These are phyloP conservation scores for Spea multiplicata DNA, from an alignment of 2,113 vertebrate genomes.

Conservation along the genomic window DNA sequence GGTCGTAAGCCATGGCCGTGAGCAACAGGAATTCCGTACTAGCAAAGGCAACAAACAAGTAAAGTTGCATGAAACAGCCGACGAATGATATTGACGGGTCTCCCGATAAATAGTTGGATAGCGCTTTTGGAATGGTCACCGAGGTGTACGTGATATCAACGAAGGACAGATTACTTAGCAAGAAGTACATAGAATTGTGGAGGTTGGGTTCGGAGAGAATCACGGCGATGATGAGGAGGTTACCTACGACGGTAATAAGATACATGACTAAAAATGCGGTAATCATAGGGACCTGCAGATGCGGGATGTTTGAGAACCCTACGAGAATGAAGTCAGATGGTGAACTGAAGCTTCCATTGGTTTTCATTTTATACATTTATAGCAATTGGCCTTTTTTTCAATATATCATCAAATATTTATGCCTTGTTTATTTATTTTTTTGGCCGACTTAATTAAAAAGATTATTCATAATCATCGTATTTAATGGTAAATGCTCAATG, in stretches of 20 bases:
- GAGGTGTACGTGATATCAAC: conserved; percentile 43
- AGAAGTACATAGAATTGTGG: conserved; percentile 48
- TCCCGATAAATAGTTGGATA: conserved; percentile 24
- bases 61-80: conserved; percentile 48
- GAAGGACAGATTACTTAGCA: conserved; percentile 37
- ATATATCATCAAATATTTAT: no score
- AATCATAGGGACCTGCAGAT: neutral
- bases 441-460: no score
- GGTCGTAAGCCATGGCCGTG: conserved; percentile 54
- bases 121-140: conserved; percentile 32
- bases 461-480: no score
- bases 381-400: no score
- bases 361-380: no score
- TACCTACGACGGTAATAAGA: conserved; percentile 22
- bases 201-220: conserved; percentile 23
- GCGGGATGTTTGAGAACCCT: neutral
- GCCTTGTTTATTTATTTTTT: no score
- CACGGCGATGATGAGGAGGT: conserved; percentile 35
- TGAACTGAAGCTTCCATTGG: no score
- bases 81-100: conserved; percentile 47
- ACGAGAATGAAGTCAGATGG: neutral
- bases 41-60: conserved; percentile 47
- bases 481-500: no score
- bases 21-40: conserved; percentile 49
- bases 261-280: conserved; percentile 36